Evolutionary conservation across 2,797 vertebrate genomes (phyloP), one percentile per base, ranked within the genome.

Genomic region (Nannoperca australis): DNA sequence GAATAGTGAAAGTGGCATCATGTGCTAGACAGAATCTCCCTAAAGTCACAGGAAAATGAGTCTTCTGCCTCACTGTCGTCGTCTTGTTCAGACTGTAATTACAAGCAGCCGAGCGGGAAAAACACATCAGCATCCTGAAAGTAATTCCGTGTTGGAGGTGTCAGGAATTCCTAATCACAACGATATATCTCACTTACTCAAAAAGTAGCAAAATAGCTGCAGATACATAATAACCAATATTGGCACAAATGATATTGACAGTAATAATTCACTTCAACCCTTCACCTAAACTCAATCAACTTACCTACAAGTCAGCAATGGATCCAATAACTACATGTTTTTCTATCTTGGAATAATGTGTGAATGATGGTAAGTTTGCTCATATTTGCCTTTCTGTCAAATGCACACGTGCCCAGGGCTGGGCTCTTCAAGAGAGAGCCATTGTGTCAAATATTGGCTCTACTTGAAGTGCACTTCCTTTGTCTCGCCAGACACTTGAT

Each of bases 21-120:
- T 53, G 20, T n/a, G 24, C 56, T 1, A 20, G 38, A 27, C 38
- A 60, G 63, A 61, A 56, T 63, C 13, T 47, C 47, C 56, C 56
- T 36, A 62, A n/a, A 56, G 67, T 63, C 58, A 64, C 38, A 54
- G 14, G 71, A 58, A 76, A 76, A 67, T 17, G 47, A 49, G 40
- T 30, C 54, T 54, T 6, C n/a, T 2, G 53, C n/a, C 14, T 22
- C 51, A 45, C 15, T 36, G 54, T 70, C 20, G 7, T 53, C 38
- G 7, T 24, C 17, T 54, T 30, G 32, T 36, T 24, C n/a, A 38
- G 36, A 38, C 36, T 38, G 36, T 38, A 27, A 68, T 68, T 79
- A 49, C 24, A 38, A 32, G 32, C 40, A 47, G 45, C 54, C 5
- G 2, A 55, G 56, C 20, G 3, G 4, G 11, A 32, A 12, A 50